Evolutionary conservation across 1,140 invertebrate species (phyloP).

Genomic region (Frieseomelitta varia): DNA sequence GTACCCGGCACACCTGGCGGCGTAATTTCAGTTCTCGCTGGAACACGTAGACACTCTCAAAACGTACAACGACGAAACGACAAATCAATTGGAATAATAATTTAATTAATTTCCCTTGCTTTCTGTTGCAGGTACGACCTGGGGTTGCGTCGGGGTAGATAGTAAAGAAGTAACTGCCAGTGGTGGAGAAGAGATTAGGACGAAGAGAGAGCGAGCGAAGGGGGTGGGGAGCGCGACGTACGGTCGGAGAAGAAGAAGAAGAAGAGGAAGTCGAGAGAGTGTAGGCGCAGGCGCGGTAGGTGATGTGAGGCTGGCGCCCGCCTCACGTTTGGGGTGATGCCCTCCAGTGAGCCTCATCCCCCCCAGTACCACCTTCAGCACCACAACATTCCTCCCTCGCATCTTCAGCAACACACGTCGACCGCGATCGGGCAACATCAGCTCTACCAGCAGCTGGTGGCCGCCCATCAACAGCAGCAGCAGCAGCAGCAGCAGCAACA

Average conservation of each 20-base stretch:
- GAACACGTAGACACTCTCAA: too few relatives aligned
- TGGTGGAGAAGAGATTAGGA: slow-evolving; percentile 62
- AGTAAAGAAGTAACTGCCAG: slow-evolving; percentile 70
- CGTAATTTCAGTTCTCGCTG: too few relatives aligned
- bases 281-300: slow-evolving; percentile 75
- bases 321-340: slow-evolving; percentile 82
- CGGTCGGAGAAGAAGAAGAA: slow-evolving; percentile 61
- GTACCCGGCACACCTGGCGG: too few relatives aligned
- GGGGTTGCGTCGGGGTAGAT: slow-evolving; percentile 79
- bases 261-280: slow-evolving; percentile 67
- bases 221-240: slow-evolving; percentile 57
- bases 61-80: too few relatives aligned
- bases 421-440: slow-evolving; percentile 77
- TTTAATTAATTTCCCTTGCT: not conserved
- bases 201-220: slow-evolving; percentile 50
- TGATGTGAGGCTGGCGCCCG: slow-evolving; percentile 81
- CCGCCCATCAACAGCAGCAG: slow-evolving; percentile 79
- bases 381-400: slow-evolving; percentile 79
- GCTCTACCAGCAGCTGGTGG: slow-evolving; percentile 80
- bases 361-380: slow-evolving; percentile 81
- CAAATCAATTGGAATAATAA: not conserved
- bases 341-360: slow-evolving; percentile 82
- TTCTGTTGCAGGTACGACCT: slow-evolving; percentile 78
- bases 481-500: slow-evolving; percentile 75
- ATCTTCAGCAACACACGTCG: slow-evolving; percentile 77